Percentiles rank a stretch among this genome's conserved stretches.
Conservation (phyloP, 2,797 vertebrate species). For the Galago senegalensis region DNA sequence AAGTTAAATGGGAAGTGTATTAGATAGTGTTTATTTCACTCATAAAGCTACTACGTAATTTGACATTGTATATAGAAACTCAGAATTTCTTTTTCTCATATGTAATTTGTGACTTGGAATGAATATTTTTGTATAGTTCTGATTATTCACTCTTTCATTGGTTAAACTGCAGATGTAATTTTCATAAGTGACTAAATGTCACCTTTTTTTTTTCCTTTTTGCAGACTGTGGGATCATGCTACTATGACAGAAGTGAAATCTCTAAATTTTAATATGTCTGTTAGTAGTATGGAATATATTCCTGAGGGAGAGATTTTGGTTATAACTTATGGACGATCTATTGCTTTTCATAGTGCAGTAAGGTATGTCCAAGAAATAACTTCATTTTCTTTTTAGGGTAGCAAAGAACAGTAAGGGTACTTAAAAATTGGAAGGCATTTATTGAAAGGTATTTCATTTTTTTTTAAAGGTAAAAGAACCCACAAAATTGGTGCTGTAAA, state of each 20-base stretch:
- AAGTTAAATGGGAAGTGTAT: background rate
- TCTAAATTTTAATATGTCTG: constrained; percentile 94
- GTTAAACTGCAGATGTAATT: background rate
- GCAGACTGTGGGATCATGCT: constrained; percentile 96
- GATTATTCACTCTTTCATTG: constrained; percentile 13
- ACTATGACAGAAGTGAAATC: constrained; percentile 95
- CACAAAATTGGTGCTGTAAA: background rate
- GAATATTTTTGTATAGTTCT: background rate
- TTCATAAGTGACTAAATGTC: background rate
- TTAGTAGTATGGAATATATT: constrained; percentile 98
- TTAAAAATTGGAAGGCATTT: constrained; percentile 6
- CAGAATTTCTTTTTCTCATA: background rate
- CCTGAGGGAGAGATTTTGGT: constrained; percentile 96
- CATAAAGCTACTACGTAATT: background rate
- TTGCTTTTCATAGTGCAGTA: constrained; percentile 97
- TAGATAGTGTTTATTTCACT: constrained; percentile 1
- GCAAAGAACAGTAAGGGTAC: background rate
- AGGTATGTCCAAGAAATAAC: constrained; percentile 89
- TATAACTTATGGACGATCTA: constrained; percentile 96
- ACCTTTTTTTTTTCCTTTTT: background rate
- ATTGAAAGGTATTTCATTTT: background rate
- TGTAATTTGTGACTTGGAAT: constrained; percentile 20
- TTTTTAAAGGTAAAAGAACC: constrained; percentile 45
- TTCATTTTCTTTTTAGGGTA: constrained; percentile 1
- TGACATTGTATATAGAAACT: background rate